Percentiles rank a stretch among this genome's conserved stretches.
Conservation (phyloP, 1,140 invertebrate genomes). For the Pseudomyrmex gracilis region DNA sequence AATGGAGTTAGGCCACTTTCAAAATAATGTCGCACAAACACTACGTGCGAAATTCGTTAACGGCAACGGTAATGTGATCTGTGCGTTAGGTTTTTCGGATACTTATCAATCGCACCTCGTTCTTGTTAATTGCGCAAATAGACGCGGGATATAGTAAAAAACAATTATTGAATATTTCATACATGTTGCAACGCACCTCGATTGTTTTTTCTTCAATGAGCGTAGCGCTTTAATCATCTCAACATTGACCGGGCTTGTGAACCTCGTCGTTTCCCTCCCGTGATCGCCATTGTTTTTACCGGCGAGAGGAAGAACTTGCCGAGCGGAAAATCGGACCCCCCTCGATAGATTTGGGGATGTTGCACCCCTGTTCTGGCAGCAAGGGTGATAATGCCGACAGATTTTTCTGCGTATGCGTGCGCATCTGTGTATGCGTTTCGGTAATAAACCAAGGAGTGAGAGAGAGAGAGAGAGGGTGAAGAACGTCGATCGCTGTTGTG, state of each 20-base stretch:
- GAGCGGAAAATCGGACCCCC: slow-evolving; percentile 68
- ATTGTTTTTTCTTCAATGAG: neutral
- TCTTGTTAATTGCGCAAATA: neutral
- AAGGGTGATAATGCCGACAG: slow-evolving; percentile 29
- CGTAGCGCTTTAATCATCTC: slow-evolving; percentile 55
- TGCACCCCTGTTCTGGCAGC: slow-evolving; percentile 35
- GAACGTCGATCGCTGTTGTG: slow-evolving; percentile 52
- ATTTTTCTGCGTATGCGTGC: neutral
- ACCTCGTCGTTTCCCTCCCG: neutral
- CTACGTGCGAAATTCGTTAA: too few relatives aligned
- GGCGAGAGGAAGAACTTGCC: slow-evolving; percentile 28
- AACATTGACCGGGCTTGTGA: slow-evolving; percentile 9
- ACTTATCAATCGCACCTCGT: too few relatives aligned
- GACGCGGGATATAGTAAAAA: slow-evolving; percentile 24
- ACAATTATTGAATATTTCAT: slow-evolving; percentile 21
- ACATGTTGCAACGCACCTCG: slow-evolving; percentile 4
- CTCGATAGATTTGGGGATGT: slow-evolving; percentile 70
- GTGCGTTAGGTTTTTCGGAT: too few relatives aligned
- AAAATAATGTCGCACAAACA: too few relatives aligned
- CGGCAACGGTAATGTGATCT: too few relatives aligned
- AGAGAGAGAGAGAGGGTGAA: too few relatives aligned
- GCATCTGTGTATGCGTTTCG: slow-evolving; percentile 2
- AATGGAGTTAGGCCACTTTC: too few relatives aligned
- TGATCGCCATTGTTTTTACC: slow-evolving; percentile 63
- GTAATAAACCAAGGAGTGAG: slow-evolving; percentile 13